Evolutionary conservation across 1,140 invertebrate genomes (phyloP), one percentile per base, ranked within the genome.

Genomic region (Bombus superbus): DNA sequence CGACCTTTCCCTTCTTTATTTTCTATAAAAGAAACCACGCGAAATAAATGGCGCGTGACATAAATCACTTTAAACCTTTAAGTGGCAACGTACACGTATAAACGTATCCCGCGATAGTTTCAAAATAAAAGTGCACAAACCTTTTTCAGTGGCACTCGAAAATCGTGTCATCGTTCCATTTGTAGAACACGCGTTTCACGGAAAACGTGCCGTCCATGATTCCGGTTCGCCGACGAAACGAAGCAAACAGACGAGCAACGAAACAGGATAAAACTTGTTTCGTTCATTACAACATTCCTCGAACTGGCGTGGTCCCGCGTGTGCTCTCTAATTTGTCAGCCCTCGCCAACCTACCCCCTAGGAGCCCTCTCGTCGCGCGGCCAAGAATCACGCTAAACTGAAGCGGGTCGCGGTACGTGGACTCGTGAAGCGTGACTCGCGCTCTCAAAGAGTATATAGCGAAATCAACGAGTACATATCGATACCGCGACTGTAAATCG

Each of bases 381-480:
- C 47, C n/a, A n/a, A 76, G 25, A 11, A n/a, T n/a, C 74, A 42
- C 38, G 57, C 28, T 73, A 68, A 80, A 80, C 35, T 28, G 77
- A 59, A 85, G 32, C 75, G 38, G 73, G 38, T 83, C 73, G 74
- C 35, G 76, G 68, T 35, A 13, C 68, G 77, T 42, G 77, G 64
- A 85, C 73, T 72, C 57, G 83, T 73, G 83, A 85, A 85, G 80
- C 83, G 83, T 80, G 83, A 85, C 80, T 85, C 77, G 53, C n/a
- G 66, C 22, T 53, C 77, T 47, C 47, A 32, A 32, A 32, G 32
- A 32, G 32, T 32, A 32, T 32, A 32, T 32, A 32, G 32, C 42
- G 40, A 68, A 85, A 85, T 85, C 68, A 80, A 80, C 80, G 77
- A 15, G 75, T 59, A n/a, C 40, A 59, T 80, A 64, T 64, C 77